phyloP scores from a whole-genome alignment of 2,797 vertebrate genomes.

The Ptychobarbus kaznakovi region DNA sequence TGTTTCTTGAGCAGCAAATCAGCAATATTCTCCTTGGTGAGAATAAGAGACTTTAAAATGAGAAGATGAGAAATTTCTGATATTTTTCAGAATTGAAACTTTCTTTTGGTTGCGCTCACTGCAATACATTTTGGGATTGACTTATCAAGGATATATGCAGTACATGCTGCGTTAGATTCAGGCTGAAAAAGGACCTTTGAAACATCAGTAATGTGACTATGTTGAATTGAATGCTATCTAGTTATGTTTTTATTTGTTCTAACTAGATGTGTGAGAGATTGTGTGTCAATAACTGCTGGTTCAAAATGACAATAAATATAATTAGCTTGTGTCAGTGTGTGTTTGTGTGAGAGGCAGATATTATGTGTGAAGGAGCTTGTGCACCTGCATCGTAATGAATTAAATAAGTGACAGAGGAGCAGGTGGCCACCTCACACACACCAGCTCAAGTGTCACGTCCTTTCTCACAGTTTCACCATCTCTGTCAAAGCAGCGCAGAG shows the following conservation, averaged over 20 bases:
- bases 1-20: too few relatives aligned
- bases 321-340: neutral
- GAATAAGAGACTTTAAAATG: neutral
- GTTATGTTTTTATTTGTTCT: too few relatives aligned
- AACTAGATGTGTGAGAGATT: neutral
- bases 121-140: neutral
- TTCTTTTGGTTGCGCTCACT: too few relatives aligned
- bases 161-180: too few relatives aligned
- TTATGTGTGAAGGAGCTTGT: constrained; percentile 24
- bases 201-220: neutral
- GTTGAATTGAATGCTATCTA: neutral
- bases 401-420: constrained; percentile 42
- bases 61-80: neutral
- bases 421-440: constrained; percentile 34
- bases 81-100: too few relatives aligned
- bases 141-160: neutral
- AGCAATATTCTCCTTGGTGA: too few relatives aligned
- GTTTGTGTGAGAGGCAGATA: constrained; percentile 8
- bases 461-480: constrained; percentile 12
- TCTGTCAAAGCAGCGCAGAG: neutral
- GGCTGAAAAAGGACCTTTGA: too few relatives aligned
- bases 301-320: constrained; percentile 7
- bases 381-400: constrained; percentile 47
- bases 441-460: neutral
- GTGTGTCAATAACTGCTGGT: neutral